Conservation (phyloP, 2,888 invertebrate species). For the Acleris sparsana region DNA sequence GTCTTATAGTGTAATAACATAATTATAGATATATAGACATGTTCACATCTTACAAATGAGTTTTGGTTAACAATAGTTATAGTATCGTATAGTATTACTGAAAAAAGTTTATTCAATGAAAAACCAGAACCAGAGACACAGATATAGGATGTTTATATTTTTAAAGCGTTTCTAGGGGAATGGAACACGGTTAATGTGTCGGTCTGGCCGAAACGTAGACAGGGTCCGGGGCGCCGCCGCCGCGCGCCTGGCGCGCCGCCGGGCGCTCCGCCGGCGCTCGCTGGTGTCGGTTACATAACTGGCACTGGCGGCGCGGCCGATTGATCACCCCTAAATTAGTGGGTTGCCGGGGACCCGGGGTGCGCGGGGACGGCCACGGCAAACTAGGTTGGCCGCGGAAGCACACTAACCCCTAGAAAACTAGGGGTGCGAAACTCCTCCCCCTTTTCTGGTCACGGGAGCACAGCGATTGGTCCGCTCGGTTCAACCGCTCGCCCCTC, state of each 20-base stretch:
- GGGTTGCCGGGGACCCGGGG: constrained; percentile 60
- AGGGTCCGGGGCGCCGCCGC: not conserved
- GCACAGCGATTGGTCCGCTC: constrained; percentile 81
- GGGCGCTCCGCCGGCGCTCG: constrained; percentile 26
- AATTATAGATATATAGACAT: too few species aligned
- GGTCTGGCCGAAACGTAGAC: not conserved
- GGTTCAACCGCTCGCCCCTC: constrained; percentile 76
- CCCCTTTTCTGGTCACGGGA: constrained; percentile 83
- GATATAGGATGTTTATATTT: not conserved
- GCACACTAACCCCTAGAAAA: constrained; percentile 84
- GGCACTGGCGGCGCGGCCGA: constrained; percentile 61
- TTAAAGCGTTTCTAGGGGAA: not conserved
- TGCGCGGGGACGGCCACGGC: constrained; percentile 70
- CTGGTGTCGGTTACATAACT: constrained; percentile 71
- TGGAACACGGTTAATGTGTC: not conserved
- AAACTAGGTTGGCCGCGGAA: constrained; percentile 84
- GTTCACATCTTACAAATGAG: too few species aligned
- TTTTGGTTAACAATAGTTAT: too few species aligned
- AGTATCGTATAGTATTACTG: too few species aligned
- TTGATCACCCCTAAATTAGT: constrained; percentile 83
- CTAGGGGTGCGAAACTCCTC: constrained; percentile 84
- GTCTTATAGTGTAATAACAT: too few species aligned
- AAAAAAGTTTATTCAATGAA: too few species aligned
- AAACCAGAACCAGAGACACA: too few species aligned
- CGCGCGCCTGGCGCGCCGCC: not conserved